Conservation (phyloP, 2,797 vertebrate species). For the Emydoidea blandingii region DNA sequence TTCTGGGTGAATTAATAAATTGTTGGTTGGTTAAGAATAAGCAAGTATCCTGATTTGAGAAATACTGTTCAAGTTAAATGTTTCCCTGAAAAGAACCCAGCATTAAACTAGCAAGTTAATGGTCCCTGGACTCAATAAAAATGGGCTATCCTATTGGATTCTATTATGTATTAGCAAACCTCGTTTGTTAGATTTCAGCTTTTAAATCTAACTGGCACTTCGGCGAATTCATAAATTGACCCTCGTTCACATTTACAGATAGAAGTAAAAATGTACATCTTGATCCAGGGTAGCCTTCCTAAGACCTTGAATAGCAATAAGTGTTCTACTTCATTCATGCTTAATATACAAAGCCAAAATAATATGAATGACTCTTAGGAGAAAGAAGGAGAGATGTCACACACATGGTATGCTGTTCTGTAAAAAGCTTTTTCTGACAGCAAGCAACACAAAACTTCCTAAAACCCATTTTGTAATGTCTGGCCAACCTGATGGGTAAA, state of each 20-base stretch:
- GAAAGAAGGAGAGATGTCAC: neutral
- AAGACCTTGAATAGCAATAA: neutral
- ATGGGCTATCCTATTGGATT: neutral
- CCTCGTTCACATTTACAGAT: neutral
- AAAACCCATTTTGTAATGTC: neutral
- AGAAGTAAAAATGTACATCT: neutral
- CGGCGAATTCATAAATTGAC: neutral
- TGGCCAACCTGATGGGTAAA: slow-evolving; percentile 8
- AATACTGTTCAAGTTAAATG: neutral
- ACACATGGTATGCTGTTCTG: neutral
- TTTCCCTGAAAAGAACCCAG: neutral
- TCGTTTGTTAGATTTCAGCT: neutral
- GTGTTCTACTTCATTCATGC: neutral
- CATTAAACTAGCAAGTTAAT: neutral
- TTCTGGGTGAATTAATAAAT: neutral
- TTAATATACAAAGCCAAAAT: neutral
- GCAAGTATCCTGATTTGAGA: neutral
- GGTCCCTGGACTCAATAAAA: neutral
- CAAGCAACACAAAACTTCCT: neutral
- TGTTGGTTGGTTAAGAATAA: neutral
- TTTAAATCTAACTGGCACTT: neutral
- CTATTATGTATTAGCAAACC: neutral
- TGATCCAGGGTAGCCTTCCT: neutral
- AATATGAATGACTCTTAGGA: neutral
- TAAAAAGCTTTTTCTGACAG: slow-evolving; percentile 25